phyloP scores from a whole-genome alignment of 2,797 vertebrate genomes.

The Ambastaia sidthimunki region DNA sequence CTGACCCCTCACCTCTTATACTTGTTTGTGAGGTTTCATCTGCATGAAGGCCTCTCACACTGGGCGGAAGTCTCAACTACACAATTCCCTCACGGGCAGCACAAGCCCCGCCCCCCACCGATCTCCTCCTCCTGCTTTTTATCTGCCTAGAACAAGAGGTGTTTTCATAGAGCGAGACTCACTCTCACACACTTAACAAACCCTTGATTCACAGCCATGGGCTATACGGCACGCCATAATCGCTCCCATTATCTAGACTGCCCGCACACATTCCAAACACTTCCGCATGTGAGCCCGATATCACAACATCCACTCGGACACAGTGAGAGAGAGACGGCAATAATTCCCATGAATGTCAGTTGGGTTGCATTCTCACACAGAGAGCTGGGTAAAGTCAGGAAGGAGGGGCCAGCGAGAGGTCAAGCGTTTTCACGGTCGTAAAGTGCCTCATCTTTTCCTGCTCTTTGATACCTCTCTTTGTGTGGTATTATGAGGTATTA shows the following conservation, averaged over 20 bases:
- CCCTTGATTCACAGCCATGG: constrained; percentile 71
- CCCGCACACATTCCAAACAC: constrained; percentile 40
- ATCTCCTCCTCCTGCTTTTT: constrained; percentile 42
- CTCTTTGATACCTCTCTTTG: constrained; percentile 47
- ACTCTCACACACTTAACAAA: constrained; percentile 74
- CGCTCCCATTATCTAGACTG: constrained; percentile 50
- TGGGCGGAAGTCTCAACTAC: constrained; percentile 71
- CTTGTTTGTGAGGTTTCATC: constrained; percentile 78
- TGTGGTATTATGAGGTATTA: constrained; percentile 32
- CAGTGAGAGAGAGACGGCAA: constrained; percentile 13
- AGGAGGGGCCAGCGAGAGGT: constrained; percentile 29
- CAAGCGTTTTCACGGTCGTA: constrained; percentile 28
- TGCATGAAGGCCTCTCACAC: constrained; percentile 74
- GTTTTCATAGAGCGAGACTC: constrained; percentile 77
- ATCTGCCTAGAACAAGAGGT: constrained; percentile 69
- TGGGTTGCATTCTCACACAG: constrained; percentile 17
- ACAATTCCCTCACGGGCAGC: constrained; percentile 42
- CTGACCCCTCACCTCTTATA: constrained; percentile 71
- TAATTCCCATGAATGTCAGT: constrained; percentile 31
- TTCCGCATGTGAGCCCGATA: constrained; percentile 43
- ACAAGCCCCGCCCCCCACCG: constrained; percentile 52
- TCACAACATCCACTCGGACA: constrained; percentile 47
- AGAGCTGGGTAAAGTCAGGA: constrained; percentile 21
- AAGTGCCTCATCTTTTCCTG: constrained; percentile 44
- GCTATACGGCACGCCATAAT: constrained; percentile 46